These are phyloP conservation scores for Diabrotica virgifera DNA, from an alignment of 1,140 invertebrate genomes.

Conservation along the genomic window DNA sequence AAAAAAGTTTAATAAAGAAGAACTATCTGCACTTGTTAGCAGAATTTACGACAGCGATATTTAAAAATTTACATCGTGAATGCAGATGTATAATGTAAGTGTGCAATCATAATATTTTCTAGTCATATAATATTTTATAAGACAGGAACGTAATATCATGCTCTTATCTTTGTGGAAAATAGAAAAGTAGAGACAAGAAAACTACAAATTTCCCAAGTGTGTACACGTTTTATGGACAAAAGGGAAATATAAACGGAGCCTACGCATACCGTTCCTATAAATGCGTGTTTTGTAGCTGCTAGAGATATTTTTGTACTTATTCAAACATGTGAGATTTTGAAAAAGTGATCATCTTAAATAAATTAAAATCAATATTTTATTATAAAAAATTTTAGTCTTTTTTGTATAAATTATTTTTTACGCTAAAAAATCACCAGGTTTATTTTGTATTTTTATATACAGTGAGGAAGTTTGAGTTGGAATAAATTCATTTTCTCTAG, in stretches of 20 bases:
- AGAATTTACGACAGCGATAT: conserved; percentile 6
- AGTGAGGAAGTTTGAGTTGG: no score
- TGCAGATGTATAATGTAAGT: conserved; percentile 10
- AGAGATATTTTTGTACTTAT: no score
- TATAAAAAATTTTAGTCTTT: no score
- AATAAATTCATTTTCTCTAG: no score
- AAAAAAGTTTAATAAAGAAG: conserved; percentile 1
- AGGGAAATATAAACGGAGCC: background rate
- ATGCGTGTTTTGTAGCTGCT: no score
- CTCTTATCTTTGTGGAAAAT: conserved; percentile 36
- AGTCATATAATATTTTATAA: conserved; percentile 10
- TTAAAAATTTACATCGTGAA: conserved; percentile 11
- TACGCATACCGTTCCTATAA: background rate
- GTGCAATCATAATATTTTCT: conserved; percentile 11
- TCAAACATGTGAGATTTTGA: no score
- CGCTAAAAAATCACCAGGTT: no score
- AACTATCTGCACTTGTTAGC: conserved; percentile 4
- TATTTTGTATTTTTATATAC: no score
- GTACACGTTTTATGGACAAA: conserved; percentile 24
- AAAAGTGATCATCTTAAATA: no score
- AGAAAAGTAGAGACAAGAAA: conserved; percentile 35
- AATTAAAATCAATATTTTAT: no score
- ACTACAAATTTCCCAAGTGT: conserved; percentile 42
- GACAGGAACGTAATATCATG: conserved; percentile 29
- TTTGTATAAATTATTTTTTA: no score